Base-by-base conservation (phyloP, 2,888 invertebrate species). In the Drosophila buzzatii region DNA sequence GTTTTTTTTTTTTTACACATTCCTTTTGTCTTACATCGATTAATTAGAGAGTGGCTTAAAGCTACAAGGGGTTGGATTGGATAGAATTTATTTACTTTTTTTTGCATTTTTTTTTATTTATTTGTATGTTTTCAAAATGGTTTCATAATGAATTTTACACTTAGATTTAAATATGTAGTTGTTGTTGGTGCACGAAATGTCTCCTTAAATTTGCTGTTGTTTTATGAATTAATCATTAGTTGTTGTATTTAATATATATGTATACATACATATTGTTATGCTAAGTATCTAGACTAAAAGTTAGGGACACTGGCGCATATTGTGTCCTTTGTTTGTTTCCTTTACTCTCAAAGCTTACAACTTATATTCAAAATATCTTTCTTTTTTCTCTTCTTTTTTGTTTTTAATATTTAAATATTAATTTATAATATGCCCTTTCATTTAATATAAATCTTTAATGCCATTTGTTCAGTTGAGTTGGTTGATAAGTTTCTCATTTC, bases 231-330 rank as follows among this genome's bases (percentile, higher is more conserved):
- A 59, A 51, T 63, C 23, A 47, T 60, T 69, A 64, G 45, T 70
- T 68, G 35, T 62, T 68, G 44, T 62, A 35, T 45, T 57, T 18
- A 44, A 53, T 56, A 35, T 47, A 42, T n/a, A 57, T 7, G 35
- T 23, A 45, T 8, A 33, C 14, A 31, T 9, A 42, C 31, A 45
- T 57, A 20, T 55, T 49, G 65, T 79, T 73, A 77, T 52, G 47
- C 70, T 79, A 81, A 37, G 53, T 70, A 60, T 55, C 77, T 85
- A 87, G 60, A 65, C 86, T 83, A 88, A 81, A 67, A 74, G 83
- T 88, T 83, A 80, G 89, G 83, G 89, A 85, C 88, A 88, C 85
- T 71, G 70, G 70, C 82, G 70, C 66, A 64, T 62, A 57, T 47
- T 69, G 77, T 81, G 81, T 80, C 83, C 76, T 72, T 81, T 72